phyloP scores from a whole-genome alignment of 2,797 vertebrate species.

The Falco berigora region DNA sequence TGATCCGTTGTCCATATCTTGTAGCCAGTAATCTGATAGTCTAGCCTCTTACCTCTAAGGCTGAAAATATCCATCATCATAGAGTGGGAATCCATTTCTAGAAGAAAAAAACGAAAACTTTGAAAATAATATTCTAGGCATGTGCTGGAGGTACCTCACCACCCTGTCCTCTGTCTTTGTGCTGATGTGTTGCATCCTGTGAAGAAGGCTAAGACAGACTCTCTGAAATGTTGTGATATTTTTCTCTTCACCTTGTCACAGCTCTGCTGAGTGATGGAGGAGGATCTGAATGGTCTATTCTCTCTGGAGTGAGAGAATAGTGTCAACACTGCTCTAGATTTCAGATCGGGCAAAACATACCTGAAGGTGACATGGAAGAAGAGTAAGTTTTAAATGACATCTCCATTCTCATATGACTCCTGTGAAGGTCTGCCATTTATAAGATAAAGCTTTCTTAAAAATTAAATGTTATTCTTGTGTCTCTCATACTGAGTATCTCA shows the following conservation, averaged over 20 bases:
- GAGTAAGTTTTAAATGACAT: conserved; percentile 33
- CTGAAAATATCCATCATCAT: conserved; percentile 64
- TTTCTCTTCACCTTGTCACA: conserved; percentile 72
- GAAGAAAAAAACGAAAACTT: conserved; percentile 60
- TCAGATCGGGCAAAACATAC: conserved; percentile 56
- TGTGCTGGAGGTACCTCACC: conserved; percentile 45
- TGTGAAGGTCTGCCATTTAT: background rate
- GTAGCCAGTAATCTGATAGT: conserved; percentile 60
- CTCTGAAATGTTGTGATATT: conserved; percentile 53
- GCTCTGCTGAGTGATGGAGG: conserved; percentile 64
- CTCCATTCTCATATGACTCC: conserved; percentile 14
- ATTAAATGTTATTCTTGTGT: background rate
- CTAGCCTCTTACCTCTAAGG: conserved; percentile 49
- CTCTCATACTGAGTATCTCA: background rate
- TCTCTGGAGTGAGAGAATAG: conserved; percentile 54
- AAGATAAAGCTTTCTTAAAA: conserved; percentile 35
- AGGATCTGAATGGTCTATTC: conserved; percentile 64
- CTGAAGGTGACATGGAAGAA: conserved; percentile 48
- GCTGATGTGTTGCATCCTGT: conserved; percentile 67
- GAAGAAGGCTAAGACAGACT: conserved; percentile 59
- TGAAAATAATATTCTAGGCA: conserved; percentile 66
- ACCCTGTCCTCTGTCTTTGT: conserved; percentile 4
- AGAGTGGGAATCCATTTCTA: conserved; percentile 61
- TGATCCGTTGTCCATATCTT: background rate
- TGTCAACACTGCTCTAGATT: conserved; percentile 71